Conservation (phyloP, 2,888 invertebrate species). For the Acleris sparsana region DNA sequence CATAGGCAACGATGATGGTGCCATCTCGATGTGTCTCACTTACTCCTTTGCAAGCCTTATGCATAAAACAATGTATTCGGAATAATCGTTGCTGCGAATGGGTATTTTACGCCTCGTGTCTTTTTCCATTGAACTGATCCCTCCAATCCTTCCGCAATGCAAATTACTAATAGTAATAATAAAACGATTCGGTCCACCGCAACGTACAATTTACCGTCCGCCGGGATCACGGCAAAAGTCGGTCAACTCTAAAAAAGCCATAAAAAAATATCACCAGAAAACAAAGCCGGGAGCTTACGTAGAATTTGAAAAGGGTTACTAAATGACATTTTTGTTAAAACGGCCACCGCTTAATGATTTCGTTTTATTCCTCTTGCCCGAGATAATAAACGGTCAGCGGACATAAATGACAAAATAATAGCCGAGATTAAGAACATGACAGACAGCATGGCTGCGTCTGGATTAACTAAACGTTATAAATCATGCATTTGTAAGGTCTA, state of each 20-base stretch:
- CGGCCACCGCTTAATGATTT: constrained; percentile 54
- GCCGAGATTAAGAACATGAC: constrained; percentile 27
- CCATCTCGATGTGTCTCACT: too few species aligned
- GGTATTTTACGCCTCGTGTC: not conserved
- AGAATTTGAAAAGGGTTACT: constrained; percentile 66
- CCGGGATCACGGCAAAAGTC: constrained; percentile 33
- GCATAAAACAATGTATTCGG: not conserved
- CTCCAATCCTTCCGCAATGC: constrained; percentile 11
- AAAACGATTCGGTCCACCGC: constrained; percentile 20
- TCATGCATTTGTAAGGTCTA: too few species aligned
- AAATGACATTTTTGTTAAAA: constrained; percentile 66
- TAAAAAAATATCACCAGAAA: constrained; percentile 43
- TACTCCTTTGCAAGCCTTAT: too few species aligned
- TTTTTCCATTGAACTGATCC: constrained; percentile 25
- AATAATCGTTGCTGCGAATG: not conserved
- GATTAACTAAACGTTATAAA: constrained; percentile 2
- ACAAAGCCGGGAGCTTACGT: constrained; percentile 57
- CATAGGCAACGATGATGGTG: too few species aligned
- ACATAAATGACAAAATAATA: constrained; percentile 46
- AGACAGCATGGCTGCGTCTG: constrained; percentile 13
- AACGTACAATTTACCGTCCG: constrained; percentile 26
- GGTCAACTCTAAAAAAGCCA: constrained; percentile 37
- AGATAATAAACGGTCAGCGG: constrained; percentile 48
- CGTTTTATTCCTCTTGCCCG: constrained; percentile 47
- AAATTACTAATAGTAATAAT: constrained; percentile 29